phyloP scores from a whole-genome alignment of 2,113 vertebrate species.

The Corythaixoides concolor region DNA sequence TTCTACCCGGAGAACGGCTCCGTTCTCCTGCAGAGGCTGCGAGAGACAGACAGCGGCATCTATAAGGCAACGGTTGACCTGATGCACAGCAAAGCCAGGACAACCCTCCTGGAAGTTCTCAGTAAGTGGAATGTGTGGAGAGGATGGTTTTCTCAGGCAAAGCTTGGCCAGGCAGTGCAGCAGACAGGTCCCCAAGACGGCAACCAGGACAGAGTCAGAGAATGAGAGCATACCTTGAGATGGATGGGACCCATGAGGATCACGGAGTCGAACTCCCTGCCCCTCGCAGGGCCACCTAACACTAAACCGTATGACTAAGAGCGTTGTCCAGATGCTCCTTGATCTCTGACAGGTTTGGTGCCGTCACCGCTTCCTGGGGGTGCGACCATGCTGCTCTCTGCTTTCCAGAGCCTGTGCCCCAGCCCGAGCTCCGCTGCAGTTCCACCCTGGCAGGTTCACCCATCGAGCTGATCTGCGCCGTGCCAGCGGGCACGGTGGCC shows the following conservation, averaged over 20 bases:
- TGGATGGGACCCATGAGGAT: not conserved
- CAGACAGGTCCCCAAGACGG: not conserved
- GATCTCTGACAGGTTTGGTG: not conserved
- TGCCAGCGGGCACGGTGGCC: not conserved
- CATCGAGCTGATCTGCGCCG: not conserved
- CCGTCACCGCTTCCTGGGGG: not conserved
- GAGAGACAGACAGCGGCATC: not conserved
- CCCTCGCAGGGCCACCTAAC: not conserved
- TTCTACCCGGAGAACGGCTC: not conserved
- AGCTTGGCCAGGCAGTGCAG: not conserved
- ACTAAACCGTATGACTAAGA: not conserved
- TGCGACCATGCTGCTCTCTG: not conserved
- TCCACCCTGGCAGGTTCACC: not conserved
- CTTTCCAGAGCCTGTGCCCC: not conserved
- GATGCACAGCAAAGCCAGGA: not conserved
- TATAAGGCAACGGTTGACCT: not conserved
- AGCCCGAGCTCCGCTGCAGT: not conserved
- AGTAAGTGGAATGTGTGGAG: not conserved
- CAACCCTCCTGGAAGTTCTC: not conserved
- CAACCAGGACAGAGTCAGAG: not conserved
- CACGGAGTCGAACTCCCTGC: not conserved
- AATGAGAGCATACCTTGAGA: not conserved
- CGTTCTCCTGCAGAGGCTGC: not conserved
- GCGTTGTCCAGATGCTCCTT: fast-evolving
- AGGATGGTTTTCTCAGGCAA: not conserved